These are phyloP conservation scores for Trileptium ribeirensis DNA, from an alignment of 2,888 invertebrate genomes.

Conservation along the genomic window DNA sequence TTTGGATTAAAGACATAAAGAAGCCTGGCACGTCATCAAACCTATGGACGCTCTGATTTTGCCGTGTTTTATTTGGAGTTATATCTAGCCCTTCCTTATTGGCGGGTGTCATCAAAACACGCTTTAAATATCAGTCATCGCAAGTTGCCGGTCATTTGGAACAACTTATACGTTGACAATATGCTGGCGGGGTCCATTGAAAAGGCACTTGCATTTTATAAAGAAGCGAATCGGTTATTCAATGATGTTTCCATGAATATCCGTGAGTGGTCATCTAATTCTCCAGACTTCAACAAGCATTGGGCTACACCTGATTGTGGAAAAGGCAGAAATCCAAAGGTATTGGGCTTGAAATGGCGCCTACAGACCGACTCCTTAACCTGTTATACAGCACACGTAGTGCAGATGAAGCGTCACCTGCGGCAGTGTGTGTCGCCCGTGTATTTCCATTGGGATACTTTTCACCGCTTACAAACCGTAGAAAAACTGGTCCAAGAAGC, in stretches of 20 bases:
- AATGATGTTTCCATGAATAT: background rate
- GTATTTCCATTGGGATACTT: no score
- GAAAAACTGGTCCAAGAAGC: no score
- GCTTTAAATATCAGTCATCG: background rate
- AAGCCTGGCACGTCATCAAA: constrained; percentile 26
- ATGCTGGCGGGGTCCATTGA: background rate
- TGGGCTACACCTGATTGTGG: background rate
- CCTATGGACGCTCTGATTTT: constrained; percentile 30
- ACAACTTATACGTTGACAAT: background rate
- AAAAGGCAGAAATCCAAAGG: background rate
- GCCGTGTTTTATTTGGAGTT: constrained; percentile 35
- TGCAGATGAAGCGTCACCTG: no score
- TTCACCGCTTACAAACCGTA: no score
- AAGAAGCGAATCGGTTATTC: background rate
- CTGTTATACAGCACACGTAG: no score
- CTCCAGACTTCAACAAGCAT: background rate
- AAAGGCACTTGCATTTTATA: background rate
- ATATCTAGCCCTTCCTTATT: constrained; percentile 32
- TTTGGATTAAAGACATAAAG: background rate
- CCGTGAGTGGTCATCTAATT: background rate
- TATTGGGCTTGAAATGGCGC: background rate
- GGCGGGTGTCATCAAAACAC: constrained; percentile 25
- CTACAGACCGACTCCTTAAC: no score
- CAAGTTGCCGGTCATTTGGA: background rate
- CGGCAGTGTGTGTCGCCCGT: no score